A percentile compares a stretch with the other conserved stretches of the same genome.
Conservation (phyloP, 2,113 vertebrate genomes). For the Chionodraco myersi region DNA sequence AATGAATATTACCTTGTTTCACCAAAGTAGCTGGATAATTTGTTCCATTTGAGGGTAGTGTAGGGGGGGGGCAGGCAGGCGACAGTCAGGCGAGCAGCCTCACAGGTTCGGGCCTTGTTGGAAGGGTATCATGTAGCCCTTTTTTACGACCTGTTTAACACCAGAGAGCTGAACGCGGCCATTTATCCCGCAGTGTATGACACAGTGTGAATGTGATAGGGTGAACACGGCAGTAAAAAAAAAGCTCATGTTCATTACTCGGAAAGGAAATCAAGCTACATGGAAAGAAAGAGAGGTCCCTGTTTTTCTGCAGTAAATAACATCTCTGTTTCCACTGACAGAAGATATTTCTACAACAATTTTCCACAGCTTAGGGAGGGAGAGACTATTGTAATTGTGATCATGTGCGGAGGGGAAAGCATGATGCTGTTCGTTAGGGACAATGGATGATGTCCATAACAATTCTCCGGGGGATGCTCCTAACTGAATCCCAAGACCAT, state of each 20-base stretch:
- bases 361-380: slow-evolving; percentile 58
- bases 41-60: slow-evolving; percentile 71
- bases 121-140: slow-evolving; percentile 71
- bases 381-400: slow-evolving; percentile 57
- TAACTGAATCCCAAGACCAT: slow-evolving; percentile 13
- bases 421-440: slow-evolving; percentile 39
- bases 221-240: slow-evolving; percentile 62
- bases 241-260: slow-evolving; percentile 55
- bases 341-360: slow-evolving; percentile 49
- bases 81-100: slow-evolving; percentile 69
- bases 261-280: slow-evolving; percentile 66
- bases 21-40: slow-evolving; percentile 64
- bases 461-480: slow-evolving; percentile 19
- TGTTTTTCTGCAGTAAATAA: slow-evolving; percentile 70
- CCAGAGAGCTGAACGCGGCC: slow-evolving; percentile 71
- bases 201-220: slow-evolving; percentile 67
- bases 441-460: slow-evolving; percentile 38
- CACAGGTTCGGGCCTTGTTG: slow-evolving; percentile 74
- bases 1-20: slow-evolving; percentile 74
- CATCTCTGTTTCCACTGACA: slow-evolving; percentile 51
- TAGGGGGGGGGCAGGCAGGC: slow-evolving; percentile 45
- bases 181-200: slow-evolving; percentile 62
- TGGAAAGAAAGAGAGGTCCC: slow-evolving; percentile 68
- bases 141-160: slow-evolving; percentile 83
- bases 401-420: slow-evolving; percentile 51